Base-by-base conservation (phyloP, 2,113 vertebrate species). In the Lamprologus lemairii region DNA sequence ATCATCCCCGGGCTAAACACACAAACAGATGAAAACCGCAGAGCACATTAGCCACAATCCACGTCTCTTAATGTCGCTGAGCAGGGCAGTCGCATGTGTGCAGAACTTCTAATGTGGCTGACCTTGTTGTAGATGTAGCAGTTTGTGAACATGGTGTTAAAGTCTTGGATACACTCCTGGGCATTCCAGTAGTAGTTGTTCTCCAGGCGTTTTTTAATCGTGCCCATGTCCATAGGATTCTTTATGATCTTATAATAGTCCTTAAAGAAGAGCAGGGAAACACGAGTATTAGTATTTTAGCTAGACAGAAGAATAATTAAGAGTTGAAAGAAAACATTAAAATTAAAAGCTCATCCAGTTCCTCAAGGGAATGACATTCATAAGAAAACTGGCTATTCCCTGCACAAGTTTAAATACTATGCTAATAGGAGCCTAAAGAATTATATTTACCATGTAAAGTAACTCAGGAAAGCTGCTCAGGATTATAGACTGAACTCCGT, bases 81-180 rank as follows among this genome's bases (percentile, higher is more conserved):
- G 16, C 3, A 31, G 35, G 26, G 40, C 47, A 28, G 28, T 21
- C 9, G 7, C 13, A n/a, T 19, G 31, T n/a, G 9, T 33, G 13
- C 2, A 16, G 14, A 83, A 17, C 16, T 12, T 23, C 26, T 35
- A 9, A 16, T 21, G n/a, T 37, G 9, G 23, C 91, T 84, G 84
- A 98, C 98, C 98, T 98, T 99, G 93, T 99, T 99, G 95, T 99
- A 99, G 96, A 99, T 99, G 96, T 99, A 99, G 95, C 98, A 99
- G 94, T 99, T 99, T 94, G 98, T 98, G 97, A 99, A 99, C 98
- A 99, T 99, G 19, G 98, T 98, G 95, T 98, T 99, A 92, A 99
- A 99, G 94, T 99, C 98, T 93, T 99, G 98, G 94, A 99, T 99
- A 93, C 98, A 98, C 97, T 99, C 98, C 89, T 98, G 98, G 86